Conservation (phyloP, 2,113 vertebrate species). For the Panthera tigris region DNA sequence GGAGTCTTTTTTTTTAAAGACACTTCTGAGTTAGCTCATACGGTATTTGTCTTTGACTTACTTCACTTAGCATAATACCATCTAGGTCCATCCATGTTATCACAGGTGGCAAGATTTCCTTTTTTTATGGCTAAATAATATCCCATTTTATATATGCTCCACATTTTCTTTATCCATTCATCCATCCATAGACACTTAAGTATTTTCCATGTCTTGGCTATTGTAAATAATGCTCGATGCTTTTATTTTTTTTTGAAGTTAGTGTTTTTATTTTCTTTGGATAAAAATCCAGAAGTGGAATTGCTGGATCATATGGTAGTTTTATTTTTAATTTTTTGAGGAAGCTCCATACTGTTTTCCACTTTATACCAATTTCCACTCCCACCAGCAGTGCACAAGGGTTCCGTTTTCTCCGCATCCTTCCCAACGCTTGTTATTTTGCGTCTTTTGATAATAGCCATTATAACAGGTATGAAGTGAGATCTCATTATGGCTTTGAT, state of each 20-base stretch:
- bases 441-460: not conserved
- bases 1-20: not conserved
- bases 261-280: not conserved
- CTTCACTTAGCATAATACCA: not conserved
- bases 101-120: not conserved
- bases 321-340: not conserved
- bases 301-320: not conserved
- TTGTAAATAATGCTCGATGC: not conserved
- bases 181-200: not conserved
- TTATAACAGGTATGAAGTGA: not conserved
- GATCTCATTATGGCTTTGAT: not conserved
- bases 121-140: not conserved
- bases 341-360: not conserved
- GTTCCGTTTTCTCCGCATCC: not conserved
- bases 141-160: not conserved
- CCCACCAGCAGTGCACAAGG: not conserved
- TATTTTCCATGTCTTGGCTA: not conserved
- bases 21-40: not conserved
- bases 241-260: not conserved
- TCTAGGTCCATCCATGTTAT: not conserved
- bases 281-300: conserved; percentile 6
- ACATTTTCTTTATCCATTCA: not conserved
- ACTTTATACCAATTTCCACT: not conserved
- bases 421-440: not conserved
- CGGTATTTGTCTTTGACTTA: not conserved